Conservation (phyloP, 2,888 invertebrate genomes). For the Heliconius sara region DNA sequence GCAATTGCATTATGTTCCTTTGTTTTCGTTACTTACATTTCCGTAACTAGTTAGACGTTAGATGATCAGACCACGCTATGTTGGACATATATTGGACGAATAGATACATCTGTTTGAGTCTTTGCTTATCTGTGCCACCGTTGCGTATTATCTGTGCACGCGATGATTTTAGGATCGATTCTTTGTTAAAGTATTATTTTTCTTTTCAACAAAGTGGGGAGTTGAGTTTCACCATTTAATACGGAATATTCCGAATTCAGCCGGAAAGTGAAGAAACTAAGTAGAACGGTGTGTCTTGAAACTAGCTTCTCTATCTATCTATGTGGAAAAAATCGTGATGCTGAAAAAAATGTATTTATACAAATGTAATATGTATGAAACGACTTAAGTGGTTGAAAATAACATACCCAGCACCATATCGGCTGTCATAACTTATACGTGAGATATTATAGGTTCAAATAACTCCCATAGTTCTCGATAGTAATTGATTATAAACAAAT, state of each 20-base stretch:
- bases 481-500: background rate
- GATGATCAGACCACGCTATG: background rate
- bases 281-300: background rate
- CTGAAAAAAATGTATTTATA: background rate
- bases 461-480: background rate
- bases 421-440: too few species aligned
- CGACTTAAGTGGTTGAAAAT: too few species aligned
- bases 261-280: background rate
- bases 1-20: slow-evolving; percentile 44
- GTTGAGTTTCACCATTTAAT: too few species aligned
- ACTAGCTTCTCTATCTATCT: background rate
- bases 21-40: slow-evolving; percentile 33
- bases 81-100: background rate
- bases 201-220: too few species aligned
- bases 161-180: too few species aligned
- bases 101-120: background rate
- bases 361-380: background rate
- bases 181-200: too few species aligned
- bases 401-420: background rate
- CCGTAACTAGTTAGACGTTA: slow-evolving; percentile 10
- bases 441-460: background rate
- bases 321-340: too few species aligned
- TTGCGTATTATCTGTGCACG: too few species aligned
- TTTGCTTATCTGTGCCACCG: too few species aligned
- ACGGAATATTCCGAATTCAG: background rate